Conservation (phyloP, 2,113 vertebrate species). For the Periophthalmodon schlosseri region DNA sequence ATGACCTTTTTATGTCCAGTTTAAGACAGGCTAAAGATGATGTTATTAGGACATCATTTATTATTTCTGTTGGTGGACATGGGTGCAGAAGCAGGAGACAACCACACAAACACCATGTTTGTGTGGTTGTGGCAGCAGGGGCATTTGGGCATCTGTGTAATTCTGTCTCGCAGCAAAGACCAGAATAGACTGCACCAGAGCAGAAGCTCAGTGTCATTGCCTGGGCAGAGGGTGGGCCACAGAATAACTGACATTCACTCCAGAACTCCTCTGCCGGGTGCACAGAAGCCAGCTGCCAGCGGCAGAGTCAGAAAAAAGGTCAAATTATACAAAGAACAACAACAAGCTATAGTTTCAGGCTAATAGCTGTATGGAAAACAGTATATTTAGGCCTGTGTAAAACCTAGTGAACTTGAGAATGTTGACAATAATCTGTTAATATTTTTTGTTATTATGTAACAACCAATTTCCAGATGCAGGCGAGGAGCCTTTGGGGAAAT, state of each 20-base stretch:
- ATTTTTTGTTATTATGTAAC: constrained; percentile 46
- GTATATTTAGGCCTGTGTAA: neutral
- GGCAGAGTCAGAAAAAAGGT: constrained; percentile 7
- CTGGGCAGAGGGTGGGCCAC: constrained; percentile 15
- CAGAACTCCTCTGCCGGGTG: constrained; percentile 19
- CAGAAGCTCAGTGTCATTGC: constrained; percentile 66
- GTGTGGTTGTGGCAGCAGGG: constrained; percentile 36
- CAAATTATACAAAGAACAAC: constrained; percentile 1
- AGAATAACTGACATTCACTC: constrained; percentile 53
- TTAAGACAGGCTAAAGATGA: neutral
- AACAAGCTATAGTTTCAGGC: constrained; percentile 1
- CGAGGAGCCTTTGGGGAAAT: constrained; percentile 23
- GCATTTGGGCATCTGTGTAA: constrained; percentile 52
- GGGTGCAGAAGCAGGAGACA: constrained; percentile 23
- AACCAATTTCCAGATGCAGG: constrained; percentile 18
- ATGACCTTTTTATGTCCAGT: neutral
- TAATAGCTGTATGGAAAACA: neutral
- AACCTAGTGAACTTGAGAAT: neutral
- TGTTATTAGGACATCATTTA: constrained; percentile 14
- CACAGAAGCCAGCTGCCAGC: constrained; percentile 14
- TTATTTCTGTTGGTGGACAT: constrained; percentile 14
- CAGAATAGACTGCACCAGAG: constrained; percentile 61
- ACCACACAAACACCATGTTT: too few species aligned
- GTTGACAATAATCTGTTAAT: neutral
- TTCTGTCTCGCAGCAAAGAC: constrained; percentile 61